These are phyloP conservation scores for Protonibea diacanthus DNA, from an alignment of 2,797 vertebrate species.

Conservation along the genomic window DNA sequence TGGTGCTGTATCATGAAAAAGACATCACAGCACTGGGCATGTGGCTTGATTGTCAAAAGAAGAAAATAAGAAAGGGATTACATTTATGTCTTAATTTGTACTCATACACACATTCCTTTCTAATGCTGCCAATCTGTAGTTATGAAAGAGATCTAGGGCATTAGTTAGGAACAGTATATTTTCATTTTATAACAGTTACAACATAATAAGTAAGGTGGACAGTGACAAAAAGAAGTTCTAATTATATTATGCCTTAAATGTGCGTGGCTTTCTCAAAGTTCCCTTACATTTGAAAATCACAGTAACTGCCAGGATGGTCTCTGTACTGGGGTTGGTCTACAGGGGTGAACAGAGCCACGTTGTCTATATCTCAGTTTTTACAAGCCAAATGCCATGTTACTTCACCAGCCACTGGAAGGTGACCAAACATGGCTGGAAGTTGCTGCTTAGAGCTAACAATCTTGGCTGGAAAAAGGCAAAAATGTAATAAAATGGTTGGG, in stretches of 20 bases:
- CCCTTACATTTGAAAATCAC: background rate
- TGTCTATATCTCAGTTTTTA: background rate
- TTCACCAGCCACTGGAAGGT: slow-evolving; percentile 12
- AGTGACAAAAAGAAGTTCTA: background rate
- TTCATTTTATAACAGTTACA: background rate
- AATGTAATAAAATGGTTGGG: background rate
- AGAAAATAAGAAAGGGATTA: too few relatives aligned
- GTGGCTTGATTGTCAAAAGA: background rate
- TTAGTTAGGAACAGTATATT: background rate
- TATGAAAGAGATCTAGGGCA: background rate
- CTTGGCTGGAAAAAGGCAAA: background rate
- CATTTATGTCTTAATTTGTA: background rate
- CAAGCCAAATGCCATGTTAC: background rate
- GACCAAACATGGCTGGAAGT: slow-evolving; percentile 6
- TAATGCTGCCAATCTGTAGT: background rate
- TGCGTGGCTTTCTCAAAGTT: background rate
- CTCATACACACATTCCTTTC: background rate
- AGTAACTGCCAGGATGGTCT: background rate
- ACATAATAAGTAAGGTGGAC: background rate
- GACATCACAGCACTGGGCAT: background rate
- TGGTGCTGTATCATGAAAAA: background rate
- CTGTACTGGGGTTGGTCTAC: background rate
- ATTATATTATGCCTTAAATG: background rate
- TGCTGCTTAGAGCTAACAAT: background rate
- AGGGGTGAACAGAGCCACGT: background rate